A percentile compares a stretch with the other conserved stretches of the same genome.
These are phyloP conservation scores for Siniperca obscura DNA, from an alignment of 2,797 vertebrate species.

Conservation along the genomic window DNA sequence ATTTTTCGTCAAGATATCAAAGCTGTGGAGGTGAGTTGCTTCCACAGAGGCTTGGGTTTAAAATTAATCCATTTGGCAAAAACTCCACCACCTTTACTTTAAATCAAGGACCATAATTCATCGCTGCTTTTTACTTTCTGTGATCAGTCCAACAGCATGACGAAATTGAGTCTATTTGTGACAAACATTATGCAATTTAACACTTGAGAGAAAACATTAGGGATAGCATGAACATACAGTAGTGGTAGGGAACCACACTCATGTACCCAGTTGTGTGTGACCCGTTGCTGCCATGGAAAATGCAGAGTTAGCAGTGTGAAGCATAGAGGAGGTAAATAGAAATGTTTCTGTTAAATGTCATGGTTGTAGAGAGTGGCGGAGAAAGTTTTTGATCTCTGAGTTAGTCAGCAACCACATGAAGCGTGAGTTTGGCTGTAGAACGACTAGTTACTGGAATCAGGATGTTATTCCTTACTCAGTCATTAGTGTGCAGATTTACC, in stretches of 20 bases:
- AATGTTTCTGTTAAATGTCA: conserved; percentile 35
- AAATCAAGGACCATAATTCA: conserved; percentile 23
- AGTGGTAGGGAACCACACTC: background rate
- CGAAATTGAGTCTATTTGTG: background rate
- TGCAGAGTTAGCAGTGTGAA: conserved; percentile 46
- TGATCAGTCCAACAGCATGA: background rate
- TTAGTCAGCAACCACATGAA: conserved; percentile 75
- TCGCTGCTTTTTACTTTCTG: background rate
- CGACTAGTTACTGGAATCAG: conserved; percentile 72
- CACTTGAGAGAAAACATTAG: conserved; percentile 2
- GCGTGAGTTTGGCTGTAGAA: conserved; percentile 38
- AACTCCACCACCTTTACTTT: conserved; percentile 5
- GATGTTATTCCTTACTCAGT: conserved; percentile 51
- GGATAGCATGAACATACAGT: background rate
- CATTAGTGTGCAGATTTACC: conserved; percentile 62
- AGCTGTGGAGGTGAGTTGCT: conserved; percentile 6
- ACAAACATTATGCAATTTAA: background rate
- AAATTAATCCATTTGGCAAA: background rate
- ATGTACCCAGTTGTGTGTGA: conserved; percentile 1
- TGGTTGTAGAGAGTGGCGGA: conserved; percentile 54
- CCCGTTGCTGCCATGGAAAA: conserved; percentile 41
- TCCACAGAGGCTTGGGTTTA: background rate
- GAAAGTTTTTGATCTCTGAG: conserved; percentile 60
- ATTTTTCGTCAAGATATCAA: conserved; percentile 20
- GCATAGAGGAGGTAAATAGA: conserved; percentile 17